These are phyloP conservation scores for Strigamia maritima DNA, from an alignment of 2,888 invertebrate species.

Conservation along the genomic window DNA sequence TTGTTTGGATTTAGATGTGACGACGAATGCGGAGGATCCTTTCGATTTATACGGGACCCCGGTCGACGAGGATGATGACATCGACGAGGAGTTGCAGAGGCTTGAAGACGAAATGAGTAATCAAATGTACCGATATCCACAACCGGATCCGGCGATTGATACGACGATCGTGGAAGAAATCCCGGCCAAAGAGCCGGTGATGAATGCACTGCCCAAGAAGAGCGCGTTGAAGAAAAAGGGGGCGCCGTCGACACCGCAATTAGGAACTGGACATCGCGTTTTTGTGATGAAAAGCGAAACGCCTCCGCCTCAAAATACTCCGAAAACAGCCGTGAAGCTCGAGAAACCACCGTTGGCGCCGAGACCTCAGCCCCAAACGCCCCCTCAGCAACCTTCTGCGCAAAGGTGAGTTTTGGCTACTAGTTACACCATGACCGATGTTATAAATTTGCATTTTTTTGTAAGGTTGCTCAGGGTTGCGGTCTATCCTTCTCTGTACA, in stretches of 20 bases:
- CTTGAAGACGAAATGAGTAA: not conserved
- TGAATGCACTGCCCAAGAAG: conserved; percentile 86
- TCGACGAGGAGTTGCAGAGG: conserved; percentile 53
- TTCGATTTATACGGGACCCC: conserved; percentile 20
- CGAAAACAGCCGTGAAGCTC: conserved; percentile 39
- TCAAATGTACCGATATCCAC: conserved; percentile 34
- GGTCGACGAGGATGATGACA: conserved; percentile 51
- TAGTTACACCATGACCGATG: too few relatives aligned
- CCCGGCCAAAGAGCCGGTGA: conserved; percentile 86
- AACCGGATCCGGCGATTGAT: conserved; percentile 55
- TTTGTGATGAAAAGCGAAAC: not conserved
- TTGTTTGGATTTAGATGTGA: too few relatives aligned
- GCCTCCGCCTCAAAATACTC: conserved; percentile 39
- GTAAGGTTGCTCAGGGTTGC: conserved; percentile 70
- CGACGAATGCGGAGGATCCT: not conserved
- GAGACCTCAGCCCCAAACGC: conserved; percentile 38
- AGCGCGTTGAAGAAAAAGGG: conserved; percentile 74
- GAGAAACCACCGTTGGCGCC: conserved; percentile 40
- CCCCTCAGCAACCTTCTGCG: conserved; percentile 37
- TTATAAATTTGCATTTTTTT: not conserved
- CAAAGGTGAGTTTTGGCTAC: not conserved
- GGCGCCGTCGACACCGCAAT: conserved; percentile 36
- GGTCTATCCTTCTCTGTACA: conserved; percentile 66
- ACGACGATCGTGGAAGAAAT: conserved; percentile 85
- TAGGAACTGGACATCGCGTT: not conserved